Conservation (phyloP, 2,888 invertebrate genomes). For the Meteorus colon region DNA sequence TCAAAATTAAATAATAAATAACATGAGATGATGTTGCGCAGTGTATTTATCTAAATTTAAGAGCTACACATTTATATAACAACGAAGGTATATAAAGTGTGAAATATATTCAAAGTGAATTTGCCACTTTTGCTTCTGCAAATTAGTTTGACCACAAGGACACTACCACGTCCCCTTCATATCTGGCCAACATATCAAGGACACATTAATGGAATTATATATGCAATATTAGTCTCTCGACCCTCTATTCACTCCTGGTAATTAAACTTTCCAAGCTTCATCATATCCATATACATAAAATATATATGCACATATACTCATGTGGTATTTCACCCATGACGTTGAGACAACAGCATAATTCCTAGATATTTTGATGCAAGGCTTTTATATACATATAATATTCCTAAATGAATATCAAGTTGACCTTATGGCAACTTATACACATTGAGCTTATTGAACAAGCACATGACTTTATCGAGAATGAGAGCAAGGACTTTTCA, state of each 20-base stretch:
- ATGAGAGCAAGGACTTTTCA: neutral
- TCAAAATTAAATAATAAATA: no score
- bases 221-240: constrained; percentile 32
- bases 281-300: constrained; percentile 14
- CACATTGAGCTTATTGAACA: constrained; percentile 38
- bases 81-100: neutral
- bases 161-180: neutral
- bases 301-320: neutral
- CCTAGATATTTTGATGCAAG: constrained; percentile 30
- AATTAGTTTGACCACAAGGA: constrained; percentile 36
- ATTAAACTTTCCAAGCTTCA: constrained; percentile 38
- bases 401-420: neutral
- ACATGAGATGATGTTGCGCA: no score
- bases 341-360: constrained; percentile 34
- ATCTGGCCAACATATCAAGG: neutral
- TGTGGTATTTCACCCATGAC: neutral
- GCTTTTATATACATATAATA: constrained; percentile 18
- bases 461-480: constrained; percentile 7
- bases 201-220: constrained; percentile 5
- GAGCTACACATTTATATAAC: neutral
- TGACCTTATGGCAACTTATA: constrained; percentile 12
- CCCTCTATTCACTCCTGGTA: constrained; percentile 30
- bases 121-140: neutral
- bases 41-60: neutral
- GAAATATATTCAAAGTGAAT: neutral